Conservation (phyloP, 2,113 vertebrate genomes). For the Euleptes europaea region DNA sequence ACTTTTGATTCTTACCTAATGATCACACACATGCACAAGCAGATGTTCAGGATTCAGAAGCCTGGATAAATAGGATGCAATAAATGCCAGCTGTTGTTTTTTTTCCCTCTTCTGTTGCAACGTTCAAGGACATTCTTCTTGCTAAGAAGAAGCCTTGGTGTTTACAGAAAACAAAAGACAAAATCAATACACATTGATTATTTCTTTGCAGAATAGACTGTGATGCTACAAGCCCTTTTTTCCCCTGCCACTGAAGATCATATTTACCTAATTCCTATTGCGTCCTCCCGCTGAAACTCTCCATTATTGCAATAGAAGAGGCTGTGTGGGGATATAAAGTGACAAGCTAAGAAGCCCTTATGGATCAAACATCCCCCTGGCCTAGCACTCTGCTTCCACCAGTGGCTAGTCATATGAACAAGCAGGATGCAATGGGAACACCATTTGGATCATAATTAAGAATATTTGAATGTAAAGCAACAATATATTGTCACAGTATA, state of each 20-base stretch:
- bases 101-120: constrained; percentile 5
- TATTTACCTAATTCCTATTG: not conserved
- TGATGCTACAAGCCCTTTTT: not conserved
- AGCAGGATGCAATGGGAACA: not conserved
- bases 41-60: constrained; percentile 57
- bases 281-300: not conserved
- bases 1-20: constrained; percentile 63
- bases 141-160: constrained; percentile 16
- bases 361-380: not conserved
- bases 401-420: not conserved
- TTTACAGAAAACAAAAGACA: constrained; percentile 9
- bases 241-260: not conserved
- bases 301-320: not conserved
- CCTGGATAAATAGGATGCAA: constrained; percentile 54
- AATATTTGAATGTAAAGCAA: too few relatives aligned
- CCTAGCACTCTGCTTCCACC: not conserved
- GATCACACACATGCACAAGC: constrained; percentile 66
- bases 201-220: constrained; percentile 13
- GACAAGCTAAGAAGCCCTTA: not conserved
- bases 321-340: too few relatives aligned
- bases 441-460: too few relatives aligned
- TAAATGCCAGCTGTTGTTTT: constrained; percentile 45
- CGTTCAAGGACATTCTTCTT: constrained; percentile 49
- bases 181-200: not conserved
- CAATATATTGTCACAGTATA: too few relatives aligned